These are phyloP conservation scores for Bombus turneri DNA, from an alignment of 1,140 invertebrate genomes.

Conservation along the genomic window DNA sequence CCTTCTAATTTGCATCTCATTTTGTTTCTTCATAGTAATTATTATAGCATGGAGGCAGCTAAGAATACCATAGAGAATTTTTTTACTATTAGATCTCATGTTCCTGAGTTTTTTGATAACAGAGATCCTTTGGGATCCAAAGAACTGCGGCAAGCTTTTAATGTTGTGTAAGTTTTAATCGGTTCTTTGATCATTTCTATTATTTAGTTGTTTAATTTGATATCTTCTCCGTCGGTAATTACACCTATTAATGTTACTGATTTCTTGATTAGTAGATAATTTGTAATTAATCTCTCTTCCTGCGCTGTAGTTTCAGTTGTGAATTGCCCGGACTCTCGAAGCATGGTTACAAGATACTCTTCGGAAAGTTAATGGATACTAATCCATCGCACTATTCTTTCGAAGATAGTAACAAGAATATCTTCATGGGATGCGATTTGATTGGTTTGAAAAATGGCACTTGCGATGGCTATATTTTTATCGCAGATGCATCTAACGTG, in stretches of 20 bases:
- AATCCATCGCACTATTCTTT: conserved; percentile 50
- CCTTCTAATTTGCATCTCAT: conserved; percentile 83
- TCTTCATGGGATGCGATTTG: conserved; percentile 51
- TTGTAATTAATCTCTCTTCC: too few relatives aligned
- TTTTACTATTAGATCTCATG: conserved; percentile 84
- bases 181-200: background rate
- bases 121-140: conserved; percentile 79
- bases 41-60: conserved; percentile 83
- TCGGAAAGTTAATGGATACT: conserved; percentile 9
- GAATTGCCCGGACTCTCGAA: conserved; percentile 37
- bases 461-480: conserved; percentile 40
- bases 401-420: conserved; percentile 27
- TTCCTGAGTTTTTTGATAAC: conserved; percentile 83
- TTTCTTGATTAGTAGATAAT: too few relatives aligned
- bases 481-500: conserved; percentile 34
- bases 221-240: background rate
- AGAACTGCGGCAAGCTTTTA: conserved; percentile 77
- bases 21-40: conserved; percentile 85
- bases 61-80: conserved; percentile 85
- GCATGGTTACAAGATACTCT: conserved; percentile 56
- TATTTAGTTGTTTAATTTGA: background rate
- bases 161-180: conserved; percentile 79
- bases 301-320: background rate
- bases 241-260: too few relatives aligned
- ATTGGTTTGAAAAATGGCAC: conserved; percentile 44